These are phyloP conservation scores for Oreochromis grahami DNA, from an alignment of 2,797 vertebrate genomes.

Conservation along the genomic window DNA sequence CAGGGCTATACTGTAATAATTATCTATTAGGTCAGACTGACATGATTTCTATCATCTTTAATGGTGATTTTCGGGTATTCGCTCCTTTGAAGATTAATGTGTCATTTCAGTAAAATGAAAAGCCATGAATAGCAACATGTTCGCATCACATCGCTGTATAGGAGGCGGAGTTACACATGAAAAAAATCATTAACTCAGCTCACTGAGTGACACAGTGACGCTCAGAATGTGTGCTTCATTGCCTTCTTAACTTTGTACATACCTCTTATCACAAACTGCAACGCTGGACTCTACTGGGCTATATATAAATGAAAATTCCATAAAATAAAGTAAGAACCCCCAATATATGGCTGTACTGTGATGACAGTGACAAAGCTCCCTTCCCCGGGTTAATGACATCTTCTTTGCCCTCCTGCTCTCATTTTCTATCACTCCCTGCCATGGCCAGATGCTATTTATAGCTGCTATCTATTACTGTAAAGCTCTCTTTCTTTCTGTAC, in stretches of 20 bases:
- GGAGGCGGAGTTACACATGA: background rate
- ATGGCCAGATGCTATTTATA: slow-evolving; percentile 57
- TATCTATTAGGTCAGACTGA: slow-evolving; percentile 53
- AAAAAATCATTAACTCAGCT: slow-evolving; percentile 8
- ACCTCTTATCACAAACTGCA: background rate
- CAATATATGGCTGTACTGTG: slow-evolving; percentile 5
- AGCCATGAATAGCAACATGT: slow-evolving; percentile 22
- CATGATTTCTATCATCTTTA: slow-evolving; percentile 53
- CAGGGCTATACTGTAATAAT: slow-evolving; percentile 44
- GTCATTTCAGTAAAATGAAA: slow-evolving; percentile 29
- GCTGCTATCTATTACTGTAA: slow-evolving; percentile 28
- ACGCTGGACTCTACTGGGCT: background rate
- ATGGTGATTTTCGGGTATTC: slow-evolving; percentile 33
- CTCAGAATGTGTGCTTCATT: background rate
- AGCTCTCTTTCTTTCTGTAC: slow-evolving; percentile 5
- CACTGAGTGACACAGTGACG: background rate
- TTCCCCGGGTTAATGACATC: slow-evolving; percentile 50
- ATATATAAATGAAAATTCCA: background rate
- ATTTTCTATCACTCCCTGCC: slow-evolving; percentile 43
- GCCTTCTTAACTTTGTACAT: background rate
- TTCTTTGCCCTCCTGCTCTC: slow-evolving; percentile 45
- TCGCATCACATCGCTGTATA: background rate
- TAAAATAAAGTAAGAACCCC: slow-evolving; percentile 5
- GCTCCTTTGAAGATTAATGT: slow-evolving; percentile 43
- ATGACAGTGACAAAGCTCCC: slow-evolving; percentile 57